A percentile compares a stretch with the other conserved stretches of the same genome.
phyloP scores from a whole-genome alignment of 2,888 invertebrate genomes.

The Dascillus cervinus region DNA sequence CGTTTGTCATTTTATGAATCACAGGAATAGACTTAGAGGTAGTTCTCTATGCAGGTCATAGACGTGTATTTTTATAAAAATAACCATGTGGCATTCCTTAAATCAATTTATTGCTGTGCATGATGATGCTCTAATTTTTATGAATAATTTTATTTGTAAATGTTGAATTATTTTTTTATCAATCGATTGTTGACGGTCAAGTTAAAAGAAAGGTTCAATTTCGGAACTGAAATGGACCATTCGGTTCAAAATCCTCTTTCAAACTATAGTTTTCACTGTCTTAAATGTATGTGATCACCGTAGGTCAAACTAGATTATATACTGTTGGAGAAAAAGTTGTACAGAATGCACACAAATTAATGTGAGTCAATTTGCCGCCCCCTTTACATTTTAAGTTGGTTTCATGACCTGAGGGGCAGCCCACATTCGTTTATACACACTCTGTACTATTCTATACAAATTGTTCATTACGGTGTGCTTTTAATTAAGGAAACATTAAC shows the following conservation, averaged over 20 bases:
- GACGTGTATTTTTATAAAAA: slow-evolving; percentile 17
- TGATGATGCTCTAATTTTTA: slow-evolving; percentile 9
- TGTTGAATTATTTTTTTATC: too few relatives aligned
- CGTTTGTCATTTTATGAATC: too few relatives aligned
- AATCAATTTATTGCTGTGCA: slow-evolving; percentile 11
- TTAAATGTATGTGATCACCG: slow-evolving; percentile 37
- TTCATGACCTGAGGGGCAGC: too few relatives aligned
- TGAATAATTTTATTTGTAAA: slow-evolving; percentile 19
- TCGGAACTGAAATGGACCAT: too few relatives aligned
- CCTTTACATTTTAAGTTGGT: too few relatives aligned
- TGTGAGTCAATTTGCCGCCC: too few relatives aligned
- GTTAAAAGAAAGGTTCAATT: too few relatives aligned
- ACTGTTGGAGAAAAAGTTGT: too few relatives aligned
- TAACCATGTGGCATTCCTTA: slow-evolving; percentile 30
- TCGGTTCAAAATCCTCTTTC: slow-evolving; percentile 28
- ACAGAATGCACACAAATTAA: too few relatives aligned
- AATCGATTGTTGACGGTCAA: slow-evolving; percentile 31
- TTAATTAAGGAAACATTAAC: slow-evolving; percentile 2
- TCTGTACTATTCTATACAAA: slow-evolving; percentile 15
- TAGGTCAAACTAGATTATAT: too few relatives aligned
- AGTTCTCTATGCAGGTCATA: slow-evolving; percentile 32
- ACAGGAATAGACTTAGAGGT: slow-evolving; percentile 12
- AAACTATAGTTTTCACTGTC: slow-evolving; percentile 33
- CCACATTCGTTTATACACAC: too few relatives aligned
- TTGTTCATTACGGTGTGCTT: slow-evolving; percentile 14